Evolutionary conservation across 92 coral and sea anemone genomes (phyloP), one percentile per base, ranked within the genome.

Genomic region (Porites divaricata): DNA sequence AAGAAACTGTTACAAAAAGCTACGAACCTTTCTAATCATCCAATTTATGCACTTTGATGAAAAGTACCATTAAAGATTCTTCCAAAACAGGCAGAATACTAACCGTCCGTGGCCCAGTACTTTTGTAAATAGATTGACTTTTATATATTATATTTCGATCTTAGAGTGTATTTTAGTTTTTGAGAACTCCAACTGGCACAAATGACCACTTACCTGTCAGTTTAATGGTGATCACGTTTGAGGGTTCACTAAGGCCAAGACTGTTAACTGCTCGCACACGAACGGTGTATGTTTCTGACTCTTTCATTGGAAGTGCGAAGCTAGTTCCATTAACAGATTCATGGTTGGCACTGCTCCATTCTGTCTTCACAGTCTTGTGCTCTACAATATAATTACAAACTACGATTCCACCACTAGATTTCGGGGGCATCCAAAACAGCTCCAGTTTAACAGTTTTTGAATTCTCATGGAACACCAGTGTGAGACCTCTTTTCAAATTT

Each of bases 251-350:
- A 0, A 49, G 64, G 19, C 93, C 91, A 13, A 90, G 62, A 17
- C 25, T 71, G 35, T 90, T 90, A 70, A 77, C 86, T 15, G 93
- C 93, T 62, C 61, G 76, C 48, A 83, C 86, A 13, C 93, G 89
- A 50, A 90, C 85, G n/a, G 59, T 80, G 67, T 80, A 80, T n/a
- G 61, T 69, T 71, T 80, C 76, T 5, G 85, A 80, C 35, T 19
- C 41, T 41, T 80, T 35, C 51, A 67, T 76, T 69, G 13, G 48
- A 12, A 80, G 41, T 2, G 68, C 48, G 20, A 69, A 80, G 28
- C 41, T 57, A 2, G 85, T 80, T 45, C 4, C 51, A 22, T 57
- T 57, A 13, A 80, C 59, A 22, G 68, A 14, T 45, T 20, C 16
- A 7, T 69, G 20, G 54, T 11, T 51, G 19, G 85, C 76, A 0